Evolutionary conservation across 2,113 vertebrate species (phyloP).

Genomic region (Rhynchopsitta pachyrhyncha): DNA sequence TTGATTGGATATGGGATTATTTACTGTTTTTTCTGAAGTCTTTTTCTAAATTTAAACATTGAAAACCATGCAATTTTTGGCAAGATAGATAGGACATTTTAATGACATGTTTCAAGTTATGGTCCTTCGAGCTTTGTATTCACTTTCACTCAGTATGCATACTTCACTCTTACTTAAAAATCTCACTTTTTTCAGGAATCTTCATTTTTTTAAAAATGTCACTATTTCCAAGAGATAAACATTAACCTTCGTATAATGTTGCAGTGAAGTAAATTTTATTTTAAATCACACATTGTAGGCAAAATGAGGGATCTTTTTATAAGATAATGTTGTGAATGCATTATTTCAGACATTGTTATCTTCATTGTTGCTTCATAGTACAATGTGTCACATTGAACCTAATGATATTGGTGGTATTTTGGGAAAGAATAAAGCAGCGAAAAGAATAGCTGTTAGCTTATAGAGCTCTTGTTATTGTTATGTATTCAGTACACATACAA

Average conservation of each 20-base stretch:
- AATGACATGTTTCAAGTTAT: neutral
- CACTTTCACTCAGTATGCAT: neutral
- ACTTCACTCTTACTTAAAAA: neutral
- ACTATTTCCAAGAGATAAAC: neutral
- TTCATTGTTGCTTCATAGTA: neutral
- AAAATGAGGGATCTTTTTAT: neutral
- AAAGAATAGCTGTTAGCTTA: neutral
- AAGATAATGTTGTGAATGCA: neutral
- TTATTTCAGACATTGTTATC: neutral
- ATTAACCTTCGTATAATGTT: neutral
- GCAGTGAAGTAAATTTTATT: neutral
- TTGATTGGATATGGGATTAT: neutral
- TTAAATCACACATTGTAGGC: neutral
- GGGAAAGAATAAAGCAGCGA: neutral
- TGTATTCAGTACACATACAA: neutral
- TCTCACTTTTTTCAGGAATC: neutral
- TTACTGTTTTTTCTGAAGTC: neutral
- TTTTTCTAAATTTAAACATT: neutral
- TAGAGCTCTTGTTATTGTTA: neutral
- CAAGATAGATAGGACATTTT: neutral
- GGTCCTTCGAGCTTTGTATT: neutral
- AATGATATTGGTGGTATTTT: neutral
- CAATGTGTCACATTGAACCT: neutral
- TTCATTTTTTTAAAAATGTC: neutral
- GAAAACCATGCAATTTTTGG: neutral